These are phyloP conservation scores for Pharmacophagus antenor DNA, from an alignment of 2,888 invertebrate species.

Conservation along the genomic window DNA sequence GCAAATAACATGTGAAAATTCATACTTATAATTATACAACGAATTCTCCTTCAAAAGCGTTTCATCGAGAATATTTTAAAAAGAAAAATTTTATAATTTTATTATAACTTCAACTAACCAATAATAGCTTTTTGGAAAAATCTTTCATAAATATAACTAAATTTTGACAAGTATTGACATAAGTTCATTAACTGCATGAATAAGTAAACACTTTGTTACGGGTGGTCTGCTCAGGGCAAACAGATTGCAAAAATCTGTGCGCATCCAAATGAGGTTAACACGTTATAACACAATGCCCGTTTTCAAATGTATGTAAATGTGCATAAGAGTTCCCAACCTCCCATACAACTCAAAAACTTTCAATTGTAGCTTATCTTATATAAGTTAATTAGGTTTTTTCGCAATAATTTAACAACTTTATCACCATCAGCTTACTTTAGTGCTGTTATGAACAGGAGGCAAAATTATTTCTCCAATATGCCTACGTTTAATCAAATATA, in stretches of 20 bases:
- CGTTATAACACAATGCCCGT: conserved; percentile 15
- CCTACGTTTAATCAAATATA: no score
- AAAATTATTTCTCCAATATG: no score
- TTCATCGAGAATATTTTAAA: no score
- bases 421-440: neutral
- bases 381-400: neutral
- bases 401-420: neutral
- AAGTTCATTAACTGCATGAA: conserved; percentile 1
- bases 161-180: conserved; percentile 31
- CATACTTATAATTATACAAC: no score
- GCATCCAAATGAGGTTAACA: conserved; percentile 24
- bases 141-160: conserved; percentile 32
- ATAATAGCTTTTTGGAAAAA: neutral
- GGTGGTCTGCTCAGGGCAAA: conserved; percentile 17
- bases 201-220: conserved; percentile 8
- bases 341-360: neutral
- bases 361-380: neutral
- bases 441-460: no score
- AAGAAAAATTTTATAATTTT: no score
- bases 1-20: no score
- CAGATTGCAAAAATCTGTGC: conserved; percentile 14
- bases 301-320: conserved; percentile 22
- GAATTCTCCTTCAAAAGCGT: no score
- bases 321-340: conserved; percentile 3
- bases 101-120: no score